phyloP scores from a whole-genome alignment of 2,888 invertebrate species.

The Lathronympha strigana region DNA sequence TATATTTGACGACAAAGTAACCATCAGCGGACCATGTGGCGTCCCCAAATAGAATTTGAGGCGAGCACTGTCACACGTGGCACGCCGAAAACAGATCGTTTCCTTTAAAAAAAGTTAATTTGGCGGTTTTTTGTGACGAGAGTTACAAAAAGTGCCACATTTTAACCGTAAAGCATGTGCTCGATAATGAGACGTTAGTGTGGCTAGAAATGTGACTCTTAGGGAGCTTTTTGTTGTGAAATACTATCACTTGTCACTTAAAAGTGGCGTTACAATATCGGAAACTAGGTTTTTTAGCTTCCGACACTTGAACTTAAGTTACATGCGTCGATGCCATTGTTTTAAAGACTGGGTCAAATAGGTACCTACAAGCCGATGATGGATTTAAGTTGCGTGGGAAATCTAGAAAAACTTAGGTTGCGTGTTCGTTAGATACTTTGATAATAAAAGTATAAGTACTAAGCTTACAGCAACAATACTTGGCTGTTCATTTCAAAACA shows the following conservation, averaged over 20 bases:
- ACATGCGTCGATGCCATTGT: no score
- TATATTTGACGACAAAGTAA: conserved; percentile 78
- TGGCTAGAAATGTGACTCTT: conserved; percentile 75
- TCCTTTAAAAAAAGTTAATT: conserved; percentile 84
- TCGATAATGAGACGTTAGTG: conserved; percentile 72
- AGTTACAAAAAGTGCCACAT: conserved; percentile 74
- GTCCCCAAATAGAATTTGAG: conserved; percentile 71
- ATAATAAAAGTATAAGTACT: background rate
- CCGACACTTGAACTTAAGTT: conserved; percentile 7
- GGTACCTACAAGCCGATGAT: no score
- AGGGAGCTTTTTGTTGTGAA: conserved; percentile 52
- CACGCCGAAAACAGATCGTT: conserved; percentile 80
- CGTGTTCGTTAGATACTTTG: background rate
- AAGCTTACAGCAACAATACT: background rate
- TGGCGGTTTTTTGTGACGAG: conserved; percentile 73
- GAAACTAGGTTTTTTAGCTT: conserved; percentile 9
- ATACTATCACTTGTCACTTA: conserved; percentile 36
- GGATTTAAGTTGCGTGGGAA: background rate
- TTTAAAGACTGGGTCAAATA: no score
- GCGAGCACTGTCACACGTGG: conserved; percentile 78
- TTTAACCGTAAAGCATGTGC: conserved; percentile 78
- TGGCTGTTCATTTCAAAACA: conserved; percentile 22
- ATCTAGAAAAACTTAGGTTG: background rate
- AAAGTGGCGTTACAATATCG: conserved; percentile 35
- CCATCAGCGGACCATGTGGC: conserved; percentile 79